Percentiles rank a stretch among this genome's conserved stretches.
Conservation (phyloP, 2,888 invertebrate genomes). For the Rhyacophila evoluta region DNA sequence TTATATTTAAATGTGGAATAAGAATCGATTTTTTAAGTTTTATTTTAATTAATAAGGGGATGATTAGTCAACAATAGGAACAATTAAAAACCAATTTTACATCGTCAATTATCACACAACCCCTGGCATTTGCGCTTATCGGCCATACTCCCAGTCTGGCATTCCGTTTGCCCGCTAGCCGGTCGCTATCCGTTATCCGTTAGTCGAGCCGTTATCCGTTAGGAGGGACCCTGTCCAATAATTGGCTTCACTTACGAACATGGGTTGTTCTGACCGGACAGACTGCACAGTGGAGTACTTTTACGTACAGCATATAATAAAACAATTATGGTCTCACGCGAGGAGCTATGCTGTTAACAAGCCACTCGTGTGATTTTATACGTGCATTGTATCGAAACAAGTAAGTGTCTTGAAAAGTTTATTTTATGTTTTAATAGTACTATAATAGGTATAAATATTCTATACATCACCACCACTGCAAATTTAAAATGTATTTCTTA, state of each 20-base stretch:
- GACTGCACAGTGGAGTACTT: neutral
- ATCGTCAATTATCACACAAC: constrained; percentile 3
- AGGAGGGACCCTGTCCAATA: neutral
- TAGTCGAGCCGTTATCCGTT: constrained; percentile 20
- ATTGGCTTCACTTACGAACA: constrained; percentile 24
- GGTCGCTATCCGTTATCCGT: constrained; percentile 3
- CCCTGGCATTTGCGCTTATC: neutral
- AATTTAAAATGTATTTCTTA: too few relatives aligned
- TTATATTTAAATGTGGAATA: too few relatives aligned
- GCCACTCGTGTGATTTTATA: too few relatives aligned
- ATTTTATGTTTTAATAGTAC: too few relatives aligned
- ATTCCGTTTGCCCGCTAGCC: constrained; percentile 8
- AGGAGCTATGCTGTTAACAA: too few relatives aligned
- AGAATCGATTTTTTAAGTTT: too few relatives aligned
- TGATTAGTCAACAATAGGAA: too few relatives aligned
- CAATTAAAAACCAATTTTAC: neutral
- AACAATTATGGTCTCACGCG: neutral
- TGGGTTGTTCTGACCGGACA: neutral
- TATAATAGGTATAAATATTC: too few relatives aligned
- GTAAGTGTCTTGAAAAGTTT: too few relatives aligned
- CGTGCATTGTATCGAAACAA: too few relatives aligned
- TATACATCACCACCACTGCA: too few relatives aligned
- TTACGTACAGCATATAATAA: neutral
- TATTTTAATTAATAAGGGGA: too few relatives aligned
- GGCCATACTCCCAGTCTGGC: neutral